A percentile compares a stretch with the other conserved stretches of the same genome.
phyloP scores from a whole-genome alignment of 2,113 vertebrate genomes.

The Chloropsis cyanopogon region DNA sequence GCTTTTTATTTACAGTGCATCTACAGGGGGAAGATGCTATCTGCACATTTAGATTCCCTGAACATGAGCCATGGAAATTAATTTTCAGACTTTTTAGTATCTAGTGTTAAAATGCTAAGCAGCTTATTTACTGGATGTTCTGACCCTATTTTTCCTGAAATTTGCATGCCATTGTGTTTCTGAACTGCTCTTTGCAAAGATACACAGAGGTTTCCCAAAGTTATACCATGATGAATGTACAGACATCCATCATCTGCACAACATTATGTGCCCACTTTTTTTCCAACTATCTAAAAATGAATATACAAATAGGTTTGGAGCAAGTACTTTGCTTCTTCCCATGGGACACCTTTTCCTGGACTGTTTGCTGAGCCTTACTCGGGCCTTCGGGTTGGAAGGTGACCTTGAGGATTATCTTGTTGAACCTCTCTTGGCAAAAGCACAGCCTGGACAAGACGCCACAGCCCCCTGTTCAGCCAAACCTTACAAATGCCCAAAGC shows the following conservation, averaged over 20 bases:
- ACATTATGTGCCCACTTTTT: not conserved
- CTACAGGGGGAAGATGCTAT: not conserved
- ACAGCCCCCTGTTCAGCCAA: not conserved
- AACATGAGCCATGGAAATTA: not conserved
- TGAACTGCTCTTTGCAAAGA: not conserved
- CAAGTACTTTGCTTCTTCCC: not conserved
- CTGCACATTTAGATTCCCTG: not conserved
- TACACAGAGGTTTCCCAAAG: not conserved
- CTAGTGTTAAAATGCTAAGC: not conserved
- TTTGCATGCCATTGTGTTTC: not conserved
- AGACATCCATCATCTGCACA: not conserved
- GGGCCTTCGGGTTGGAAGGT: not conserved
- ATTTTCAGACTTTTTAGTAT: not conserved
- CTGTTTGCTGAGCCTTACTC: not conserved
- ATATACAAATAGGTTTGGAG: accelerated
- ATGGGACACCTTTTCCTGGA: not conserved
- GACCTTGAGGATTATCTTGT: not conserved
- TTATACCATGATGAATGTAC: not conserved
- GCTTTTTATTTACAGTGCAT: not conserved
- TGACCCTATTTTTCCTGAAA: not conserved
- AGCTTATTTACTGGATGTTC: not conserved
- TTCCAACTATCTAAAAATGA: not conserved
- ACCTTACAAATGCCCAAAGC: not conserved
- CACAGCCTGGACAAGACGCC: not conserved
- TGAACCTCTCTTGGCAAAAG: not conserved